Conservation (phyloP, 2,113 vertebrate species). For the Alouatta palliata region DNA sequence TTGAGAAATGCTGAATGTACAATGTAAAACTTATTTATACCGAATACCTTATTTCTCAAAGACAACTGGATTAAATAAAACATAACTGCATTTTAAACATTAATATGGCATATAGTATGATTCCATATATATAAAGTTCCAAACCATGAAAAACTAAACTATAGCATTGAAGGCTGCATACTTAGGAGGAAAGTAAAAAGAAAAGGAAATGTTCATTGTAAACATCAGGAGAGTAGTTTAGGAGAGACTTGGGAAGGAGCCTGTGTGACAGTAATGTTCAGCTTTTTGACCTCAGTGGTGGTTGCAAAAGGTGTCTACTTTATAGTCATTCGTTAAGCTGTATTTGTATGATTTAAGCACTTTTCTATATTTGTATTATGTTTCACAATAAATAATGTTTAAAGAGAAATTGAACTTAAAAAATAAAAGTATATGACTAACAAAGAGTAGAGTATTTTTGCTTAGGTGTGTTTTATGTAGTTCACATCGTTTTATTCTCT, state of each 20-base stretch:
- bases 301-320: not conserved
- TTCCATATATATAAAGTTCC: not conserved
- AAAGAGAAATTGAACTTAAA: not conserved
- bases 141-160: not conserved
- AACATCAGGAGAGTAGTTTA: not conserved
- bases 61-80: not conserved
- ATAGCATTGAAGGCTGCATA: not conserved
- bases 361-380: not conserved
- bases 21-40: not conserved
- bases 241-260: not conserved
- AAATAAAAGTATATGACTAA: not conserved
- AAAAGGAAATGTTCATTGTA: not conserved
- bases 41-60: not conserved
- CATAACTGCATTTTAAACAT: slow-evolving; percentile 12
- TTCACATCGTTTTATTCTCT: not conserved
- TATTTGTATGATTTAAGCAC: not conserved
- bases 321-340: not conserved
- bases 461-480: not conserved
- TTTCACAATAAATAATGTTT: slow-evolving; percentile 10
- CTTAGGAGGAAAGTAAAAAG: not conserved
- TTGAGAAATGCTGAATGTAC: too few species aligned
- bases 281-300: not conserved
- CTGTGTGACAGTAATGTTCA: not conserved
- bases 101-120: not conserved
- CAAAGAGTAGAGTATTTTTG: not conserved